Evolutionary conservation across 2,888 invertebrate genomes (phyloP).

Genomic region (Ormia ochracea): DNA sequence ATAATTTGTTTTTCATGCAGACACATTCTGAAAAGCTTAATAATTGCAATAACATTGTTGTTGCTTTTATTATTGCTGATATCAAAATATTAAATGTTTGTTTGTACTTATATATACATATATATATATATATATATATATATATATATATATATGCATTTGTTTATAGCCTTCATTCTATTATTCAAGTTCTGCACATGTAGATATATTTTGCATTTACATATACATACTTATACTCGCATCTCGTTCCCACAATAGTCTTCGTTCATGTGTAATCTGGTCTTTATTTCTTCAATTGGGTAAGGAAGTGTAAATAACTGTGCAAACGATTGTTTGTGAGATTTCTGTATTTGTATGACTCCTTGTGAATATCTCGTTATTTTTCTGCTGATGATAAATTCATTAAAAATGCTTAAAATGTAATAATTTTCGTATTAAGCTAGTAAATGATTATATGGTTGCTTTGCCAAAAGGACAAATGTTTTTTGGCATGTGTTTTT

Average conservation of each 20-base stretch:
- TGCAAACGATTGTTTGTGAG: background rate
- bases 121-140: background rate
- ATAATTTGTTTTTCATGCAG: constrained; percentile 53
- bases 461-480: constrained; percentile 42
- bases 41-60: constrained; percentile 61
- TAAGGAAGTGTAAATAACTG: background rate
- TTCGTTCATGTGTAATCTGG: constrained; percentile 36
- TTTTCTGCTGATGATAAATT: constrained; percentile 30
- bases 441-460: constrained; percentile 53
- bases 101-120: background rate
- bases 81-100: background rate
- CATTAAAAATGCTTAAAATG: constrained; percentile 57
- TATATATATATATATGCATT: background rate
- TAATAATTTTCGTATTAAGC: constrained; percentile 59
- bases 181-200: background rate
- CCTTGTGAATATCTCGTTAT: background rate
- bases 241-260: constrained; percentile 42
- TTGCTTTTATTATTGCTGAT: constrained; percentile 1
- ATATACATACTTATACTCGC: background rate
- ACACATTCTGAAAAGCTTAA: constrained; percentile 66
- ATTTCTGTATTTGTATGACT: background rate
- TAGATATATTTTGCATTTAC: background rate
- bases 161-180: background rate
- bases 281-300: constrained; percentile 6
- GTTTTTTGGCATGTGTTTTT: background rate